Base-by-base conservation (phyloP, 2,113 vertebrate genomes). In the Burhinus oedicnemus region DNA sequence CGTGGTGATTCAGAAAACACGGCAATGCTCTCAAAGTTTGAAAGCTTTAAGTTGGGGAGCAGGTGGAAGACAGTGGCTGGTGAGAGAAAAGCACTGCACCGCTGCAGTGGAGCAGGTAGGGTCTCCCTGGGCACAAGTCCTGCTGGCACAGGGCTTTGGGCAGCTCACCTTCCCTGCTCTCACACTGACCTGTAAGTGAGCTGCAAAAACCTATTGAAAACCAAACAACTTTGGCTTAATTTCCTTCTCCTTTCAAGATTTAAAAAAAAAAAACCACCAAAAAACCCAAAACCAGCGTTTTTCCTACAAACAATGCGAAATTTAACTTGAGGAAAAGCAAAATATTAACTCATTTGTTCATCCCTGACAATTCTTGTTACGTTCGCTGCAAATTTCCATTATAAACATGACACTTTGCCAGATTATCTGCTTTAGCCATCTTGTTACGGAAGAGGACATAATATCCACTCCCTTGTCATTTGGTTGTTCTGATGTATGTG, bases 391-490 rank as follows among this genome's bases (percentile, higher is more conserved):
- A 32, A 70, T 68, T 88, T 75, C 90, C 81, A 75, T 86, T 88
- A 40, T 16, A 77, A 92, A 55, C 66, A 78, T 5, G 74, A 83
- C 54, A 34, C 64, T 77, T 29, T 87, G 82, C 79, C 74, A 51
- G 68, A 30, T 83, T 88, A 94, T 95, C 94, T 89, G 79, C 86
- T 87, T 77, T 42, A 90, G 90, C 85, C 93, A 87, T 94, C 94
- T 23, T 89, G 92, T 68, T 78, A 12, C 75, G 54, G 92, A 71
- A 57, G 87, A 57, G 74, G 44, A 61, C 70, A 10, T 66, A 38
- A 12, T 30, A 75, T 87, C 83, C 76, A 94, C 96, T 93, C 93
- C 77, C 92, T 87, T 89, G 74, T 91, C 74, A 45, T 14, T 91
- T 34, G 15, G 15, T 61, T 88, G 71, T 86, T 95, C 64, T 83